A percentile compares a stretch with the other conserved stretches of the same genome.
These are phyloP conservation scores for Otocyon megalotis DNA, from an alignment of 2,113 vertebrate species.

Conservation along the genomic window DNA sequence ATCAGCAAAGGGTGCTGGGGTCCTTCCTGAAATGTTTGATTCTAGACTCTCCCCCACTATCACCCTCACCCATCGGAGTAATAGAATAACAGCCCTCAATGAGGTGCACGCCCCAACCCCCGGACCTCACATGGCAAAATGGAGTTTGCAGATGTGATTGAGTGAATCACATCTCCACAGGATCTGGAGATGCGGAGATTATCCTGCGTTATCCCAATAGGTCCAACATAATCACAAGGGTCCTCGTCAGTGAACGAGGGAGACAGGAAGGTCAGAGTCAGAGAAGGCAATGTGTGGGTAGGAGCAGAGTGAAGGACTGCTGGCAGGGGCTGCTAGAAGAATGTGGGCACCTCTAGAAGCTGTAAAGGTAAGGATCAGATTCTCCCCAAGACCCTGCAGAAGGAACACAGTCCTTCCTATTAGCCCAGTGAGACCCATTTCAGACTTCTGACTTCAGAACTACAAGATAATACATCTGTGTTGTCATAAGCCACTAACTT, in stretches of 20 bases:
- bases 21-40: background rate
- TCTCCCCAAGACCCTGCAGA: background rate
- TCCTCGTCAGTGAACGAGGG: background rate
- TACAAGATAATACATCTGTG: background rate
- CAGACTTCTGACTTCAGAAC: background rate
- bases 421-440: background rate
- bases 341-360: background rate
- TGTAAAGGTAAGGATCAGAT: accelerated
- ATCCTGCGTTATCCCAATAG: background rate
- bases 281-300: accelerated
- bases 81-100: background rate
- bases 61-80: background rate
- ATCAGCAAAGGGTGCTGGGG: accelerated
- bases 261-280: background rate
- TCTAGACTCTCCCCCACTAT: background rate
- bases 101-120: background rate
- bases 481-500: background rate
- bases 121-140: background rate
- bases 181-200: background rate
- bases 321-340: too few relatives aligned
- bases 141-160: background rate
- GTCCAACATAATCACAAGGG: background rate
- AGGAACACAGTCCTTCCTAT: background rate
- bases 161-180: too few relatives aligned
- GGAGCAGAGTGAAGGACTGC: too few relatives aligned